phyloP scores from a whole-genome alignment of 2,797 vertebrate genomes.

The Sebastes hopkinsi region DNA sequence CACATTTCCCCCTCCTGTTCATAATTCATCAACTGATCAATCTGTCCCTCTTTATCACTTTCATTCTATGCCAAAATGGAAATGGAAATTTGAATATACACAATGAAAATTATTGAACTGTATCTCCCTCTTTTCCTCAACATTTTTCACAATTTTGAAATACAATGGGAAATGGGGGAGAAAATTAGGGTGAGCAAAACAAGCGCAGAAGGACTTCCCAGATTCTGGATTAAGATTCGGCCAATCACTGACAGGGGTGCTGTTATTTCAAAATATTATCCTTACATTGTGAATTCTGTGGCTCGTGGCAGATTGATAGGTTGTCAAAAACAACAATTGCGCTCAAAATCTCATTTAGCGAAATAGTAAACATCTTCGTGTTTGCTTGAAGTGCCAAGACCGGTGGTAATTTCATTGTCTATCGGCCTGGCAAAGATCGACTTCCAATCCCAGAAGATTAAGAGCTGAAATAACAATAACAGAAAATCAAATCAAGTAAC shows the following conservation, averaged over 20 bases:
- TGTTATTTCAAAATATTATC: conserved; percentile 50
- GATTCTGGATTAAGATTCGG: conserved; percentile 23
- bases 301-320: conserved; percentile 29
- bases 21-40: conserved; percentile 41
- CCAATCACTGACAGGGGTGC: conserved; percentile 10
- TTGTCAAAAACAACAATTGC: conserved; percentile 53
- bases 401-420: conserved; percentile 52
- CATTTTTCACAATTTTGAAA: neutral
- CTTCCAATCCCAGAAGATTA: conserved; percentile 77
- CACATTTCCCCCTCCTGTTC: conserved; percentile 20
- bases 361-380: conserved; percentile 64
- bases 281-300: conserved; percentile 19
- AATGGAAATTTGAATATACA: neutral
- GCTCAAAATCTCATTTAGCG: conserved; percentile 35
- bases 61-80: neutral
- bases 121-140: neutral
- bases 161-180: neutral
- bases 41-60: conserved; percentile 13
- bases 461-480: conserved; percentile 81
- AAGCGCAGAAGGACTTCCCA: neutral
- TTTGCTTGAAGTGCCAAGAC: conserved; percentile 55
- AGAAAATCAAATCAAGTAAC: conserved; percentile 82
- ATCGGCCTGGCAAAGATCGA: conserved; percentile 43
- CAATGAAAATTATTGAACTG: neutral
- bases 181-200: conserved; percentile 27